Conservation (phyloP, 2,888 invertebrate genomes). For the Lepidocyrtoides sp. region DNA sequence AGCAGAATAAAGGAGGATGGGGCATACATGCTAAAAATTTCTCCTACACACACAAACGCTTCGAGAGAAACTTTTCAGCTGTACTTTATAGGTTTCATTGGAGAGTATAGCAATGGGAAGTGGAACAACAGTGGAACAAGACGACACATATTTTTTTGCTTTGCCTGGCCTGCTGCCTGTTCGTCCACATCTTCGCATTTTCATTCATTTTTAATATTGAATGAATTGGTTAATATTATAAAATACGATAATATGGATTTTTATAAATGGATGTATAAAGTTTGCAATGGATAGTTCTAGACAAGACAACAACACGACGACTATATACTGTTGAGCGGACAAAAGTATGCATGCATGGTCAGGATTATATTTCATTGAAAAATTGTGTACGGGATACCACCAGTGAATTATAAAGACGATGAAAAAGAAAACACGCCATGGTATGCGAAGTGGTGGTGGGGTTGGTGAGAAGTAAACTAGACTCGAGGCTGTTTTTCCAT, state of each 20-base stretch:
- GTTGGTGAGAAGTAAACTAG: neutral
- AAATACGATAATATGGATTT: conserved; percentile 33
- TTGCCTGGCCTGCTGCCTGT: neutral
- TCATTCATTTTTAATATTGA: conserved; percentile 68
- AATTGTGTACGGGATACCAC: conserved; percentile 31
- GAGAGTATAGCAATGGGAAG: conserved; percentile 26
- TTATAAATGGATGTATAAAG: conserved; percentile 8
- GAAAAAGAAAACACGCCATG: neutral
- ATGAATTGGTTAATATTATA: conserved; percentile 40
- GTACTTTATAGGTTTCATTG: conserved; percentile 26
- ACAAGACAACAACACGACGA: neutral
- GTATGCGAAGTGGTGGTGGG: neutral
- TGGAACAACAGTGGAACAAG: conserved; percentile 25
- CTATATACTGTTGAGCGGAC: neutral
- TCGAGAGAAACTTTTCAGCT: conserved; percentile 15
- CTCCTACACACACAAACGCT: neutral
- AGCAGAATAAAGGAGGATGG: conserved; percentile 38
- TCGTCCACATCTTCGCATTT: neutral
- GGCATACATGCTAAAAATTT: neutral
- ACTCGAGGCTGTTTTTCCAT: conserved; percentile 62
- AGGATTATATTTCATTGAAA: conserved; percentile 64
- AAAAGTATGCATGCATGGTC: neutral
- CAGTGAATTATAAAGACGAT: neutral
- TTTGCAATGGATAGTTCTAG: conserved; percentile 2
- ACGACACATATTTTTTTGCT: neutral